Base-by-base conservation (phyloP, 2,797 vertebrate species). In the Melanotaenia boesemani region DNA sequence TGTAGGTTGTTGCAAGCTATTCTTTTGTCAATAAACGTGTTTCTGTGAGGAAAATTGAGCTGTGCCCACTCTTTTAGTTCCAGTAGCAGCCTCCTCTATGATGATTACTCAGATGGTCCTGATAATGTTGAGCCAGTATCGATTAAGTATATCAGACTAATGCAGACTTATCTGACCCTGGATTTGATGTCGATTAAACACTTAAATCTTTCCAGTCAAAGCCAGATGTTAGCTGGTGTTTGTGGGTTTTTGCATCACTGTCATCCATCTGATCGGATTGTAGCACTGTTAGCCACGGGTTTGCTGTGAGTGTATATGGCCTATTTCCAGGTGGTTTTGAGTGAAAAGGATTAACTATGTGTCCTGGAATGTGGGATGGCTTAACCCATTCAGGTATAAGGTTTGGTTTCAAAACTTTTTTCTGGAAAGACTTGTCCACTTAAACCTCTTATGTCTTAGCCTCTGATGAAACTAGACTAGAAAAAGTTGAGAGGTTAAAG, bases 241-340 rank as follows among this genome's bases (percentile, higher is more conserved):
- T 16, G 41, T 44, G 15, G 15, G 41, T n/a, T 50, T 50, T 48
- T 48, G 46, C 4, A 26, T 50, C n/a, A 0, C 7, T 50, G 20
- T 50, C n/a, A 50, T 50, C 8, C 2, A 30, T 30, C 28, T 30
- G 28, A 26, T 12, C 13, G 52, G 10, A 24, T 26, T 54, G 22
- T 15, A 28, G 54, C 55, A 26, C 12, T 28, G 13, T 24, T 11
- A 22, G 50, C 50, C 50, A 12, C n/a, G 24, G 50, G 50, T 28
- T 55, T 28, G 54, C 54, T 28, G 24, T 28, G 54, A 22, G 16
- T 28, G 16, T 22, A 36, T 18, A 32, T 8, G 26, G 28, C 41
- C 22, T 57, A 24, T 64, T 39, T 16, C n/a, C 36, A 67, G 24
- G 32, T 60, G 32, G 22, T 18, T 79, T 56, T 16, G 34, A 37